phyloP scores from a whole-genome alignment of 2,113 vertebrate genomes.

The Eurypyga helias region DNA sequence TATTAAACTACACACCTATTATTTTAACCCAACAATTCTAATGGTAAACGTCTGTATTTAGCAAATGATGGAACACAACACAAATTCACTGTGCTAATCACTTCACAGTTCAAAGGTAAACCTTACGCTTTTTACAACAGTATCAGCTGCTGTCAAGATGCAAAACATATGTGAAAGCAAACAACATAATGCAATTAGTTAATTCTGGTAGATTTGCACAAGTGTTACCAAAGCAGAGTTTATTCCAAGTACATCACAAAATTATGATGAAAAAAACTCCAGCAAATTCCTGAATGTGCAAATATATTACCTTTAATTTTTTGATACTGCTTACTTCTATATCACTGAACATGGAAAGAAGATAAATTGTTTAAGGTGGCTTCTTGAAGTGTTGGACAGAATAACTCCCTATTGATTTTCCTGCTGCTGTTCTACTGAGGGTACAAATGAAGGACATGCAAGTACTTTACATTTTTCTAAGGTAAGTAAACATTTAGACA shows the following conservation, averaged over 20 bases:
- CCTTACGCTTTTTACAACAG: neutral
- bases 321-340: neutral
- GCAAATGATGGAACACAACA: neutral
- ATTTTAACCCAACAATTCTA: neutral
- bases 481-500: conserved; percentile 19
- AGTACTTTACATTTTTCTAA: neutral
- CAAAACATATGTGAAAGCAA: conserved; percentile 32
- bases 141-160: conserved; percentile 8
- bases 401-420: conserved; percentile 44
- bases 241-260: neutral
- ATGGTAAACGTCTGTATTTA: neutral
- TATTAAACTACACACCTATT: neutral
- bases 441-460: conserved; percentile 10
- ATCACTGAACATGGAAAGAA: neutral
- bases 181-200: conserved; percentile 53
- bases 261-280: neutral
- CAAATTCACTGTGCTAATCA: neutral
- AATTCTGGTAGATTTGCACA: conserved; percentile 32
- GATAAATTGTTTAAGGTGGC: neutral
- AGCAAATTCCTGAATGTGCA: neutral
- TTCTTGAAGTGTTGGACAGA: conserved; percentile 5
- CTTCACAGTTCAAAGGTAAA: conserved; percentile 42
- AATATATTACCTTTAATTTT: neutral
- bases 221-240: conserved; percentile 23
- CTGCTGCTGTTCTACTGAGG: conserved; percentile 14